Conservation (phyloP, 2,797 vertebrate genomes). For the Erithacus rubecula region DNA sequence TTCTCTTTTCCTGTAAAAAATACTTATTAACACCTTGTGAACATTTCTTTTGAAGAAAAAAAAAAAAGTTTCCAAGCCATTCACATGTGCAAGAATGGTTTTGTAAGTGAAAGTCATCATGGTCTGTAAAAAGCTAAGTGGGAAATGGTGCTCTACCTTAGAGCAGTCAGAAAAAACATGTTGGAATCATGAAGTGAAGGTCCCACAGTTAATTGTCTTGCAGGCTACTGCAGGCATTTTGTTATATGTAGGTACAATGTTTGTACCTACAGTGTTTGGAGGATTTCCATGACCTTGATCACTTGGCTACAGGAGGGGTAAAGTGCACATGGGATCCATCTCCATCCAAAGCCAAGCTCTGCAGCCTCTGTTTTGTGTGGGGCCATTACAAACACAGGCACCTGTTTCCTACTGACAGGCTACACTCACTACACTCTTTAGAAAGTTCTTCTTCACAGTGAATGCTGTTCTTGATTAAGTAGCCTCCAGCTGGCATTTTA, state of each 20-base stretch:
- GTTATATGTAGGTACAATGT: conserved; percentile 75
- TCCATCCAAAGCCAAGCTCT: neutral
- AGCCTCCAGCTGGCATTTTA: neutral
- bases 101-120: neutral
- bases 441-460: neutral
- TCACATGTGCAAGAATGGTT: neutral
- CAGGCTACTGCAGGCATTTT: conserved; percentile 83
- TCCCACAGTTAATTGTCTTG: conserved; percentile 80
- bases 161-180: neutral
- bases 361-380: neutral
- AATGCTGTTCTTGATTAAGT: neutral
- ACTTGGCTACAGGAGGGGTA: conserved; percentile 75
- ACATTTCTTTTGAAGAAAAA: neutral
- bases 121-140: neutral
- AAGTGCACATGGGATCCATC: neutral
- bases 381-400: neutral
- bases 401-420: neutral
- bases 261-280: conserved; percentile 83
- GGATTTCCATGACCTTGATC: conserved; percentile 83
- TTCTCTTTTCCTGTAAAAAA: neutral
- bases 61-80: neutral
- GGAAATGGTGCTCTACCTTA: neutral
- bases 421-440: neutral
- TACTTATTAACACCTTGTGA: neutral
- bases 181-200: conserved; percentile 64